A percentile compares a stretch with the other conserved stretches of the same genome.
Conservation (phyloP, 2,888 invertebrate species). For the Pristionchus fissidentatus region DNA sequence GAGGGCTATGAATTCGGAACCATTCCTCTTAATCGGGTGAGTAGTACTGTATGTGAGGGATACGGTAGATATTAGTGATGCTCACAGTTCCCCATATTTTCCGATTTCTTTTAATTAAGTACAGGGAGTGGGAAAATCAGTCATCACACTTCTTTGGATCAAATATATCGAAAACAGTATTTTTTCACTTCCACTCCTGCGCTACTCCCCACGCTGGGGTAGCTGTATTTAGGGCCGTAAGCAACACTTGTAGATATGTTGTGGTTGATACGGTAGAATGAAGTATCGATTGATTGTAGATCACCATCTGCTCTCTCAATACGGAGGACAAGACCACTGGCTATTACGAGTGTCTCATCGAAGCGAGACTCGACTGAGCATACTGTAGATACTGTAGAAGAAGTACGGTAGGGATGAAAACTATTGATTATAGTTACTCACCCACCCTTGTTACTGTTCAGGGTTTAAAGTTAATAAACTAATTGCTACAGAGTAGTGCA, state of each 20-base stretch:
- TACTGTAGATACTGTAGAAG: no score
- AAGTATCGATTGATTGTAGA: background rate
- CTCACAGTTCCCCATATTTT: background rate
- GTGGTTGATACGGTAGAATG: no score
- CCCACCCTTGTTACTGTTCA: no score
- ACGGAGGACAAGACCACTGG: background rate
- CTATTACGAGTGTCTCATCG: background rate
- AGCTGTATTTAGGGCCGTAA: background rate
- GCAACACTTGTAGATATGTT: background rate
- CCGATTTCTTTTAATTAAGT: no score
- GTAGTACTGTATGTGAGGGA: background rate
- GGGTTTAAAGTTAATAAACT: no score
- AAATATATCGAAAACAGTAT: no score
- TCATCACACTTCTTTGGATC: no score
- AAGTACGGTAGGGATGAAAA: no score
- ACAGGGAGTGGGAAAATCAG: no score
- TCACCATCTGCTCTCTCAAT: background rate
- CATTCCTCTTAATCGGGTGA: background rate
- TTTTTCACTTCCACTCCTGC: no score
- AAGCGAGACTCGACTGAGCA: background rate
- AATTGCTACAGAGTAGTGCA: no score
- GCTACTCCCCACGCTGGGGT: background rate
- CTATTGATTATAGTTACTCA: no score
- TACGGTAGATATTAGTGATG: background rate
- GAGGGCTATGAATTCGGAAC: background rate